Percentiles rank a stretch among this genome's conserved stretches.
Evolutionary conservation across 2,113 vertebrate genomes (phyloP).

Genomic region (Pelecanoides urinatrix): DNA sequence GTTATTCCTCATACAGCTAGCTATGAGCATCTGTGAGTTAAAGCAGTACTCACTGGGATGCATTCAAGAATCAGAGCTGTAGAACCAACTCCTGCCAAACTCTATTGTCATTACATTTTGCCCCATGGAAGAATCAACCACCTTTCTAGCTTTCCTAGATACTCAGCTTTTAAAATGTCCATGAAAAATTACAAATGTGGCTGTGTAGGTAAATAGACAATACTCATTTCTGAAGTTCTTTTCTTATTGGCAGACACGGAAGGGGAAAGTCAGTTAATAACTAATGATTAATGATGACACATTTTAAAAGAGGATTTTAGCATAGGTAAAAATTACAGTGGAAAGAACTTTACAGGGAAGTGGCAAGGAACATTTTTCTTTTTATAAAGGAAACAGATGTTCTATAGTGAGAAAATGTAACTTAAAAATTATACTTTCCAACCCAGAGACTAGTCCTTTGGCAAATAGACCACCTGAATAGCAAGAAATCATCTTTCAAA

Average conservation of each 20-base stretch:
- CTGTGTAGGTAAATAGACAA: neutral
- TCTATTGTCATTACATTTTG: neutral
- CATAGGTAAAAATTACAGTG: neutral
- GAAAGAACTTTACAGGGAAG: neutral
- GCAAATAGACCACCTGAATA: neutral
- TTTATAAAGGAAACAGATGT: neutral
- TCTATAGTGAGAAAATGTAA: neutral
- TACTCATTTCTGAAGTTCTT: neutral
- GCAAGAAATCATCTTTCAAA: neutral
- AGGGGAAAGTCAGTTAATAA: neutral
- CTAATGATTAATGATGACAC: neutral
- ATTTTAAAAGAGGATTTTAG: neutral
- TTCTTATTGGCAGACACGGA: neutral
- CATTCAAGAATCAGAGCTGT: neutral
- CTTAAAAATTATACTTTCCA: neutral
- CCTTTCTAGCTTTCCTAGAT: neutral
- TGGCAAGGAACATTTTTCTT: neutral
- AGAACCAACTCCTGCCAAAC: neutral
- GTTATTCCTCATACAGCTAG: neutral
- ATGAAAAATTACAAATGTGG: neutral
- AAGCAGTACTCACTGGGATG: neutral
- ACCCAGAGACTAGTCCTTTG: neutral
- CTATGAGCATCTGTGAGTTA: neutral
- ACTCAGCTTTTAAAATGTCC: neutral
- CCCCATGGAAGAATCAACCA: neutral